These are phyloP conservation scores for Papilio machaon DNA, from an alignment of 1,140 invertebrate species.

Conservation along the genomic window DNA sequence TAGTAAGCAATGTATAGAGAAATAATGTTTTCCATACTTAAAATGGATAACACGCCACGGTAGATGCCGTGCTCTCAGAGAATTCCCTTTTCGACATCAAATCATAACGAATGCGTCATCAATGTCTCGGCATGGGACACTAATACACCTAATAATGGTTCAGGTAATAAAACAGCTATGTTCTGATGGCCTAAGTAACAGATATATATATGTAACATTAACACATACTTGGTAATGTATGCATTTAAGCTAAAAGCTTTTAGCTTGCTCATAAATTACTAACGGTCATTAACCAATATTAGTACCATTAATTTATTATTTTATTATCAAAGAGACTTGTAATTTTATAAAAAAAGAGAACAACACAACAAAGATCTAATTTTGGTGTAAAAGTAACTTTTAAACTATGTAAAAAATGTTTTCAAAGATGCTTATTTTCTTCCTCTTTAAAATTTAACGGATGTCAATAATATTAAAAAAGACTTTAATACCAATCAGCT, in stretches of 20 bases:
- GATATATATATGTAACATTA: not conserved
- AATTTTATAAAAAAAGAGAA: too few species aligned
- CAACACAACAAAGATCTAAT: too few species aligned
- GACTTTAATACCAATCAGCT: not conserved
- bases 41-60: not conserved
- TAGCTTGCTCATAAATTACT: not conserved
- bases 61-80: slow-evolving; percentile 20
- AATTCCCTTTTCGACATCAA: slow-evolving; percentile 46
- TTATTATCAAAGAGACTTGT: not conserved
- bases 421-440: too few species aligned
- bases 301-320: not conserved
- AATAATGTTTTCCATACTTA: not conserved
- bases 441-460: too few species aligned
- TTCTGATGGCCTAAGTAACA: not conserved
- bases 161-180: slow-evolving; percentile 43
- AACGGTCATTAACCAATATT: not conserved
- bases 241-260: not conserved
- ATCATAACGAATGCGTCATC: slow-evolving; percentile 49
- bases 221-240: not conserved
- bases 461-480: too few species aligned
- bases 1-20: slow-evolving; percentile 18
- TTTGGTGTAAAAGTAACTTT: too few species aligned
- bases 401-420: too few species aligned
- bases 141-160: slow-evolving; percentile 48
- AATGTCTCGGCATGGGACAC: slow-evolving; percentile 47